phyloP scores from a whole-genome alignment of 2,888 invertebrate genomes.

The Ophioninae sp. region DNA sequence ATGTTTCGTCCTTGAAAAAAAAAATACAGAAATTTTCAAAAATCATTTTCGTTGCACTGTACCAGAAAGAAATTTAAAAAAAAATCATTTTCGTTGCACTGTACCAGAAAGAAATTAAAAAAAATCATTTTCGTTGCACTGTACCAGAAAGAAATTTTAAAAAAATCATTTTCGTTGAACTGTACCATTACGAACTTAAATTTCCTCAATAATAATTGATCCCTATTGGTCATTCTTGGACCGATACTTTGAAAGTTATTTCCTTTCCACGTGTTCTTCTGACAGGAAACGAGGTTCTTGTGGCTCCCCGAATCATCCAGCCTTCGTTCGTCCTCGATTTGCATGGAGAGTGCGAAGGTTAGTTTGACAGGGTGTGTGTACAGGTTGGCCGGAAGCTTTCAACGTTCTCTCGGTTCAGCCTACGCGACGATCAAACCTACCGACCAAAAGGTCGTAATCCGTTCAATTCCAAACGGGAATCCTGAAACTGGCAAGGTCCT shows the following conservation, averaged over 20 bases:
- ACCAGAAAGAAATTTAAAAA: too few species aligned
- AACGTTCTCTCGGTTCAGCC: slow-evolving; percentile 22
- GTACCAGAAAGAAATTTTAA: too few species aligned
- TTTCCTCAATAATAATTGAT: not conserved
- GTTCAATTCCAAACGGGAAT: not conserved
- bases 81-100: too few species aligned
- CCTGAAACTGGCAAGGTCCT: not conserved
- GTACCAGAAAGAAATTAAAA: too few species aligned
- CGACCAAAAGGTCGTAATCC: slow-evolving; percentile 30
- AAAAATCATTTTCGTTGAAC: too few species aligned
- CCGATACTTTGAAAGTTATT: not conserved
- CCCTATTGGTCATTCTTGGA: not conserved
- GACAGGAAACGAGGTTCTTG: slow-evolving; percentile 29
- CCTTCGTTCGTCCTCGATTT: slow-evolving; percentile 68
- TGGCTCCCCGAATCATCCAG: too few species aligned
- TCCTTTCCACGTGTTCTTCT: slow-evolving; percentile 14
- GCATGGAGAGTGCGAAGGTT: slow-evolving; percentile 74
- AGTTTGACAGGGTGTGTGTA: slow-evolving; percentile 65
- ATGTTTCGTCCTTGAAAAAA: too few species aligned
- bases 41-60: too few species aligned
- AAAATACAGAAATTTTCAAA: too few species aligned
- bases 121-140: too few species aligned
- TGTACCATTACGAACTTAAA: too few species aligned
- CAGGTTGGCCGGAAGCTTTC: slow-evolving; percentile 36
- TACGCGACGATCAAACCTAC: not conserved